These are phyloP conservation scores for Mesorhabditis sp. DNA, from an alignment of 2,888 invertebrate genomes.

Conservation along the genomic window DNA sequence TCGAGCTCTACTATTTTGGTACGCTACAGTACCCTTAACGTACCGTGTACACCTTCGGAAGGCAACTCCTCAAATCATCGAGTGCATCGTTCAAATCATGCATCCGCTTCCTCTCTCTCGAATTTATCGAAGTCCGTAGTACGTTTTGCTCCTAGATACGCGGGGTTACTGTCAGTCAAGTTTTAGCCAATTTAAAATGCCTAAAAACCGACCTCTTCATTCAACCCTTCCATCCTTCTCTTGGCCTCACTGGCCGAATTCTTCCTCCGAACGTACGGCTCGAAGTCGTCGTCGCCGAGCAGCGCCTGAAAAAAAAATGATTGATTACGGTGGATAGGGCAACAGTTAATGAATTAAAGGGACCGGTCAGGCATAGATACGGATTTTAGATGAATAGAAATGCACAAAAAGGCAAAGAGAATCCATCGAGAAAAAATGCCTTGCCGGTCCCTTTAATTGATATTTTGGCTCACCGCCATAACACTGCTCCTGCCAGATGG, in stretches of 20 bases:
- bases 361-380: too few species aligned
- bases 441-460: neutral
- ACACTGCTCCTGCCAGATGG: neutral
- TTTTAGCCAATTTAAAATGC: neutral
- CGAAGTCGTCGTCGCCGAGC: slow-evolving; percentile 41
- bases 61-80: slow-evolving; percentile 28
- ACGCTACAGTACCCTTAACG: slow-evolving; percentile 5
- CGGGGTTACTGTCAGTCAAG: neutral
- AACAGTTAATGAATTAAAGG: too few species aligned
- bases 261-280: slow-evolving; percentile 52
- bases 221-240: slow-evolving; percentile 41
- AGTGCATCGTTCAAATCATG: slow-evolving; percentile 60
- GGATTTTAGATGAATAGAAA: too few species aligned
- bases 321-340: too few species aligned
- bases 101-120: slow-evolving; percentile 61
- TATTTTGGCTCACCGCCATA: neutral
- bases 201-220: slow-evolving; percentile 35
- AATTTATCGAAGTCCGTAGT: slow-evolving; percentile 59
- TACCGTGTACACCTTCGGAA: slow-evolving; percentile 25
- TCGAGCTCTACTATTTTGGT: neutral
- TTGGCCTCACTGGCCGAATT: slow-evolving; percentile 30
- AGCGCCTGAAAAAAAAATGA: neutral
- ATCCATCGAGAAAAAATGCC: neutral
- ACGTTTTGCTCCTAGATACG: slow-evolving; percentile 39
- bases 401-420: too few species aligned